These are phyloP conservation scores for Dermatemys mawii DNA, from an alignment of 2,113 vertebrate species.

Conservation along the genomic window DNA sequence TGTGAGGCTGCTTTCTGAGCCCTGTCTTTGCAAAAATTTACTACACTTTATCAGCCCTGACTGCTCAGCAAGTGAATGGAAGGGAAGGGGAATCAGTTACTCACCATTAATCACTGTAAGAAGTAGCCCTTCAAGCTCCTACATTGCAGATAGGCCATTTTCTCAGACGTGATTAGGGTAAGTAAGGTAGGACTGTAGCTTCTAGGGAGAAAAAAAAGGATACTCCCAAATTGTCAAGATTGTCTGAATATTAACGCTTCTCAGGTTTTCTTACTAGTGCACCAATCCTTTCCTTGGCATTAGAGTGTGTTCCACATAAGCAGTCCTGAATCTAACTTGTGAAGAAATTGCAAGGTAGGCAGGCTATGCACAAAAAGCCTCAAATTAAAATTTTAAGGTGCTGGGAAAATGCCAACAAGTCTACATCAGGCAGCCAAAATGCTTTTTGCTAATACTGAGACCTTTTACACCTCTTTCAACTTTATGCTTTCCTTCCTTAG, in stretches of 20 bases:
- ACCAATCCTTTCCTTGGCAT: not conserved
- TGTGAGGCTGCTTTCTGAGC: not conserved
- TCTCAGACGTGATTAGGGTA: not conserved
- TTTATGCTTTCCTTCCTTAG: not conserved
- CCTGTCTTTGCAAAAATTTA: not conserved
- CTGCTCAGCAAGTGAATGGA: not conserved
- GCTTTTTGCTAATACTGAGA: not conserved
- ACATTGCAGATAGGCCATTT: not conserved
- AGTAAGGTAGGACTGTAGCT: not conserved
- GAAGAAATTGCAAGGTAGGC: not conserved
- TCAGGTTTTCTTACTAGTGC: fast-evolving
- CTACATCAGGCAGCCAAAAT: not conserved
- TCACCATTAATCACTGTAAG: not conserved
- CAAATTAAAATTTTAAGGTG: not conserved
- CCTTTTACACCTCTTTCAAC: not conserved
- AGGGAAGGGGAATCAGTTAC: not conserved
- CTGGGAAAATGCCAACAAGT: not conserved
- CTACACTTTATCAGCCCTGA: not conserved
- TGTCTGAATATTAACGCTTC: not conserved
- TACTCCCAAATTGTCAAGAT: fast-evolving
- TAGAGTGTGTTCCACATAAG: not conserved
- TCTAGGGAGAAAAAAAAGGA: not conserved
- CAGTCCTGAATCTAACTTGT: not conserved
- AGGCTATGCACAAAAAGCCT: not conserved
- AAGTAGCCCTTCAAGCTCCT: not conserved